Percentiles rank a stretch among this genome's conserved stretches.
phyloP scores from a whole-genome alignment of 2,888 invertebrate genomes.

The Agrilus cyanescens region DNA sequence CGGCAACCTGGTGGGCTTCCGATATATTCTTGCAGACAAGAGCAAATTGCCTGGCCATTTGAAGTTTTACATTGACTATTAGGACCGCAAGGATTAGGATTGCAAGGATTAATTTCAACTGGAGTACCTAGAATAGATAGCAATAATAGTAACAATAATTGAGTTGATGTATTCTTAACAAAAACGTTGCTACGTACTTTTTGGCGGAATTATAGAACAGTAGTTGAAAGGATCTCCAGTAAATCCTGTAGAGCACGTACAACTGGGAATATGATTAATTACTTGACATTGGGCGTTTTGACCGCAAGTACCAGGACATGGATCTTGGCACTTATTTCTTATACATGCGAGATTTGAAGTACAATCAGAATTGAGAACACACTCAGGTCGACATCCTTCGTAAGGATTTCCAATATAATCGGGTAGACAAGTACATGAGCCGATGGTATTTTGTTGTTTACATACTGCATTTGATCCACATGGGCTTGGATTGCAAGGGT shows the following conservation, averaged over 20 bases:
- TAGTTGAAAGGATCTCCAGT: constrained; percentile 66
- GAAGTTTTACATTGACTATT: constrained; percentile 37
- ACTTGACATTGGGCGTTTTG: constrained; percentile 60
- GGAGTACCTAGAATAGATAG: constrained; percentile 15
- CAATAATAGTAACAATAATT: neutral
- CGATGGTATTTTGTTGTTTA: constrained; percentile 48
- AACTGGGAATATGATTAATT: constrained; percentile 57
- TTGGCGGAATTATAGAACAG: constrained; percentile 37
- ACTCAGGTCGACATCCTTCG: constrained; percentile 65
- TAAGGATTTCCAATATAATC: constrained; percentile 69
- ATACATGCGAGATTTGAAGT: constrained; percentile 57
- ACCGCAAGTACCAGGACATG: constrained; percentile 69
- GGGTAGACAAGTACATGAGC: constrained; percentile 56
- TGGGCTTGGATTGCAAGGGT: constrained; percentile 52
- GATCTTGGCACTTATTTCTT: constrained; percentile 62
- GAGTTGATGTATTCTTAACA: no score
- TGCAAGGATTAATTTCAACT: constrained; percentile 44
- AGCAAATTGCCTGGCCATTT: constrained; percentile 50
- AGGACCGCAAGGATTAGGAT: constrained; percentile 55
- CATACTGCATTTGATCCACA: constrained; percentile 61
- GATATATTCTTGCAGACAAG: constrained; percentile 37
- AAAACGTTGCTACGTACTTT: constrained; percentile 35
- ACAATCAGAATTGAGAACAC: constrained; percentile 61
- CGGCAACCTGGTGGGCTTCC: constrained; percentile 44
- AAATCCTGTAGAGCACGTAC: constrained; percentile 58